These are phyloP conservation scores for Sylvia atricapilla DNA, from an alignment of 2,113 vertebrate genomes.

Conservation along the genomic window DNA sequence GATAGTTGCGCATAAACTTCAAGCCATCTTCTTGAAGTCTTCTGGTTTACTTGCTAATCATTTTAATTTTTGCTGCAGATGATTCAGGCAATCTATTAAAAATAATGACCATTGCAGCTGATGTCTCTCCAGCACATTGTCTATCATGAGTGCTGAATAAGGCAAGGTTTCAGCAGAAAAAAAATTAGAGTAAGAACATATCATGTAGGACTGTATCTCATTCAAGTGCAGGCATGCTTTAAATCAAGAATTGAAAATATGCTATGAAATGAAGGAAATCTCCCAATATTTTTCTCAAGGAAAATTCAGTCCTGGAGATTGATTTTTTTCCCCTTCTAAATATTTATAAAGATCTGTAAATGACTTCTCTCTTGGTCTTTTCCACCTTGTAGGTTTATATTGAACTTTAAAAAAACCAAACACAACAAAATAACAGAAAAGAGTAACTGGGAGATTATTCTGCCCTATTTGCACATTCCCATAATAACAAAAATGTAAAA, in stretches of 20 bases:
- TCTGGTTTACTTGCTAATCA: not conserved
- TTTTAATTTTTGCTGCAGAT: not conserved
- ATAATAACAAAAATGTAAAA: not conserved
- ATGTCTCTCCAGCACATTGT: not conserved
- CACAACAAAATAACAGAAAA: not conserved
- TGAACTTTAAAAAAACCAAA: not conserved
- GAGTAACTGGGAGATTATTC: not conserved
- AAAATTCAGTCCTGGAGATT: conserved; percentile 9
- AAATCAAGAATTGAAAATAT: not conserved
- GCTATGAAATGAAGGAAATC: not conserved
- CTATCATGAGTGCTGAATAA: not conserved
- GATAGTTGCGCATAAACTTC: not conserved
- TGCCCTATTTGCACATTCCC: not conserved
- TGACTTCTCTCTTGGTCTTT: not conserved
- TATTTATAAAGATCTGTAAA: not conserved
- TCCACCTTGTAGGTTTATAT: not conserved
- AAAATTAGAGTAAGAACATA: not conserved
- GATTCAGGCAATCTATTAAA: not conserved
- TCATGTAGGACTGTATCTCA: not conserved
- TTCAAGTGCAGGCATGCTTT: not conserved
- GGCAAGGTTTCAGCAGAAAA: not conserved
- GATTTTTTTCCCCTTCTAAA: conserved; percentile 22
- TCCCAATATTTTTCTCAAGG: not conserved
- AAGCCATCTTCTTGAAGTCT: not conserved
- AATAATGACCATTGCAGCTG: not conserved